Percentiles rank a stretch among this genome's conserved stretches.
Evolutionary conservation across 2,797 vertebrate genomes (phyloP).

Genomic region (Onychomys torridus): DNA sequence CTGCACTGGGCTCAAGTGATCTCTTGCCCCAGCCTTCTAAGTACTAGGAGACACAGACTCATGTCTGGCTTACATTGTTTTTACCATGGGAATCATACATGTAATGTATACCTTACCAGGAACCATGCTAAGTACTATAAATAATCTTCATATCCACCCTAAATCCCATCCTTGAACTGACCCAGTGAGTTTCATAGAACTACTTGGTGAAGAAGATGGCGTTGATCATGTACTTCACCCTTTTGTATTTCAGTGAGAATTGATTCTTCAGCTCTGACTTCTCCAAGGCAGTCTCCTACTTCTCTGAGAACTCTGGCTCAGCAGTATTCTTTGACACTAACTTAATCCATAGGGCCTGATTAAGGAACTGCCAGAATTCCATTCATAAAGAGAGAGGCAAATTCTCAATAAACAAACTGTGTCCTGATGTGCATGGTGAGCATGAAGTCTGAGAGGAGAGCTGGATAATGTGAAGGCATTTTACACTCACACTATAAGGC

Average conservation of each 20-base stretch:
- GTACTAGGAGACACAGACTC: neutral
- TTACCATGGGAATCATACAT: neutral
- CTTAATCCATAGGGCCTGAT: neutral
- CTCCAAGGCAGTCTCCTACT: neutral
- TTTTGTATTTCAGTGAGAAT: slow-evolving; percentile 5
- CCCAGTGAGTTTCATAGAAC: neutral
- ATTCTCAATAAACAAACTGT: neutral
- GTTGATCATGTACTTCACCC: neutral
- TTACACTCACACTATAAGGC: neutral
- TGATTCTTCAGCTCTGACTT: slow-evolving; percentile 8
- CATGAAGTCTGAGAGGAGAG: neutral
- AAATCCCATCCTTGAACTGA: slow-evolving; percentile 6
- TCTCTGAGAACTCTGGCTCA: neutral
- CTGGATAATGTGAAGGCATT: neutral
- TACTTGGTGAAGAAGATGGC: neutral
- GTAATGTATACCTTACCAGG: neutral
- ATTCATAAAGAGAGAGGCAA: neutral
- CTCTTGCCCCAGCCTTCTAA: neutral
- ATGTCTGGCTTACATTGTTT: neutral
- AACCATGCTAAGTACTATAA: neutral
- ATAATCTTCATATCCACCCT: neutral
- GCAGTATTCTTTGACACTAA: neutral
- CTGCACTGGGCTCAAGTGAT: neutral
- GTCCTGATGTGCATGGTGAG: neutral
- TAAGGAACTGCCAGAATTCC: neutral